phyloP scores from a whole-genome alignment of 92 coral and sea anemone species.

The Epizoanthus ramosus region DNA sequence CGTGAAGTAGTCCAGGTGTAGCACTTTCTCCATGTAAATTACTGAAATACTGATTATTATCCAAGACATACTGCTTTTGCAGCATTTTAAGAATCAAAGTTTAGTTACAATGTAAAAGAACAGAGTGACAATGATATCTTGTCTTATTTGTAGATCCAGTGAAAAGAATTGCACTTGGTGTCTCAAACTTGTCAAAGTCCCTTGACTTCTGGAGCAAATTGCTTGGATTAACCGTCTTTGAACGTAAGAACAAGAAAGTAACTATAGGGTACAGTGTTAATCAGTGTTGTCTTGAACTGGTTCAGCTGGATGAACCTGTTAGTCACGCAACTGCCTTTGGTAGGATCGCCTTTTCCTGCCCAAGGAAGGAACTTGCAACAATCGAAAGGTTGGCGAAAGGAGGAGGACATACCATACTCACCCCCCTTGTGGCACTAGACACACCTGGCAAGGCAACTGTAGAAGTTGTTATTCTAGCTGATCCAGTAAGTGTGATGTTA shows the following conservation, averaged over 20 bases:
- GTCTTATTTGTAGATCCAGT: conserved; percentile 70
- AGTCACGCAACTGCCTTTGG: conserved; percentile 95
- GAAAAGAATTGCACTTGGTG: conserved; percentile 84
- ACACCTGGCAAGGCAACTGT: conserved; percentile 98
- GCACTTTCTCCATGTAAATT: too few relatives aligned
- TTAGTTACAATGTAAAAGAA: too few relatives aligned
- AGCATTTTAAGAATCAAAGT: too few relatives aligned
- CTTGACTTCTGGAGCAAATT: conserved; percentile 79
- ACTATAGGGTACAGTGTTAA: conserved; percentile 75
- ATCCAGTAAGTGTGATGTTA: conserved; percentile 65
- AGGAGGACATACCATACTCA: conserved; percentile 75
- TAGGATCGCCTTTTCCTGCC: conserved; percentile 95
- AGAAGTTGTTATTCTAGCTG: conserved; percentile 89
- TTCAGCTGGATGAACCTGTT: conserved; percentile 70
- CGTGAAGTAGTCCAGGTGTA: too few relatives aligned
- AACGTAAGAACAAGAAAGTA: conserved; percentile 70
- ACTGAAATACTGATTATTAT: too few relatives aligned
- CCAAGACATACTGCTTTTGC: too few relatives aligned
- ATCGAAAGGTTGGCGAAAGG: conserved; percentile 71
- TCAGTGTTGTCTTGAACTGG: conserved; percentile 86
- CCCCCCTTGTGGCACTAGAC: conserved; percentile 84
- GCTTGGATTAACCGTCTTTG: conserved; percentile 82
- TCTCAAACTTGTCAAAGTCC: conserved; percentile 76
- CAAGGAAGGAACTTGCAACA: conserved; percentile 70
- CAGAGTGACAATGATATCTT: neutral